Evolutionary conservation across 2,113 vertebrate species (phyloP), one percentile per base, ranked within the genome.

Genomic region (Seriola dumerili): DNA sequence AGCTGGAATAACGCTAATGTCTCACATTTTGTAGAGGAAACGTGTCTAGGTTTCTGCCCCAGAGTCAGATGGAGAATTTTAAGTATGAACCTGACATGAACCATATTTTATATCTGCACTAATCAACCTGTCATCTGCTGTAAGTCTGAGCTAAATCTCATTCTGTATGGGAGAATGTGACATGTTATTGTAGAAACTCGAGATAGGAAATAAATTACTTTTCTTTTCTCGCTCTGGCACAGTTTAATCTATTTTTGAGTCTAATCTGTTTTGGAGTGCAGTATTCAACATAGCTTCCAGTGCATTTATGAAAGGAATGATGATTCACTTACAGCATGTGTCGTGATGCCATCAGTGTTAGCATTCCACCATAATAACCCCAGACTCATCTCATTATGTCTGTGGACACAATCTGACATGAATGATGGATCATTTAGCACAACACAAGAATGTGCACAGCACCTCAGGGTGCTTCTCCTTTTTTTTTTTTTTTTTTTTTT

Each of bases 41-140:
- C 66, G 5, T 52, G 46, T 66, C 59, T 86, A 42, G 0, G 16
- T 62, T 77, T 81, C 23, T 84, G 38, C 34, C 68, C 1, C 2
- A 10, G 57, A 64, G 77, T 69, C 75, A 76, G 58, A 40, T 21
- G 62, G 50, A 80, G 52, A 82, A 86, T 80, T 58, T 70, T 25
- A 81, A 88, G 23, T 32, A 62, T 57, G 67, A 78, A 55, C 13
- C 66, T 71, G 73, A 63, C 85, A 73, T 83, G 50, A 71, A 65
- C 50, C 10, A 8, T 73, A 83, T 86, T 85, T 85, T 42, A 64
- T 61, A 19, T 25, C 29, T 74, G n/a, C 55, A 61, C 66, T 86
- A 76, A 90, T 81, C 72, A 81, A 72, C 66, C 69, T 87, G 83
- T 84, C 85, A 81, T 83, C 80, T 78, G 44, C 54, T 44, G 1